Conservation (phyloP, 53 echinoderm and acorn worm genomes). For the Arbacia lixula region DNA sequence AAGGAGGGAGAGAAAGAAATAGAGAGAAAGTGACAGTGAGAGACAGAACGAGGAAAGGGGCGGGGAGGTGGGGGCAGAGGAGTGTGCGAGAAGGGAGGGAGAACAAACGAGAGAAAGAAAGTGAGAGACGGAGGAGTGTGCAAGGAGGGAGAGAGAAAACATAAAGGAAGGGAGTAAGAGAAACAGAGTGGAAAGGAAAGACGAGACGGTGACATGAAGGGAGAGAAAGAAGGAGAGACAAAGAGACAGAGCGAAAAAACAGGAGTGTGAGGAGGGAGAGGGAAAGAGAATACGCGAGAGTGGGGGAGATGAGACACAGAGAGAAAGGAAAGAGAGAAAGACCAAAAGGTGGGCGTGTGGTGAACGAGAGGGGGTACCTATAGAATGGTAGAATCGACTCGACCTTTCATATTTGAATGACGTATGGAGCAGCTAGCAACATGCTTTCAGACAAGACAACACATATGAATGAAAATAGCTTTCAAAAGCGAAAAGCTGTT, state of each 20-base stretch:
- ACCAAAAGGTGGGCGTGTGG: too few relatives aligned
- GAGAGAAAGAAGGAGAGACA: background rate
- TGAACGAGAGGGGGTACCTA: too few relatives aligned
- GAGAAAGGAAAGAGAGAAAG: too few relatives aligned
- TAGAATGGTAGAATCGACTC: too few relatives aligned
- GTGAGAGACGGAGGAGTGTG: background rate
- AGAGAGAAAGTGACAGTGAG: background rate
- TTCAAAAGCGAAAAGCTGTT: too few relatives aligned
- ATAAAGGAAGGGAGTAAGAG: background rate
- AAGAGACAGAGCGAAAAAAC: background rate
- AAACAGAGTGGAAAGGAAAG: background rate
- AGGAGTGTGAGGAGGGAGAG: background rate
- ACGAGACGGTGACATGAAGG: background rate
- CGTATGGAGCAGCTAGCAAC: too few relatives aligned
- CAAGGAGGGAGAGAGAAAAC: background rate
- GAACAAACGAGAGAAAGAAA: background rate
- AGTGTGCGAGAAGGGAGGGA: background rate
- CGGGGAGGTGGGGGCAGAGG: background rate
- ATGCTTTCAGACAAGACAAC: too few relatives aligned
- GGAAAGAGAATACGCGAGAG: background rate
- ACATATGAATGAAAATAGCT: too few relatives aligned
- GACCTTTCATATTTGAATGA: too few relatives aligned
- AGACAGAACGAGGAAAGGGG: background rate
- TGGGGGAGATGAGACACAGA: too few relatives aligned
- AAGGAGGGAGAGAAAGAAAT: too few relatives aligned